Evolutionary conservation across 2,113 vertebrate species (phyloP).

Genomic region (Esox niger): DNA sequence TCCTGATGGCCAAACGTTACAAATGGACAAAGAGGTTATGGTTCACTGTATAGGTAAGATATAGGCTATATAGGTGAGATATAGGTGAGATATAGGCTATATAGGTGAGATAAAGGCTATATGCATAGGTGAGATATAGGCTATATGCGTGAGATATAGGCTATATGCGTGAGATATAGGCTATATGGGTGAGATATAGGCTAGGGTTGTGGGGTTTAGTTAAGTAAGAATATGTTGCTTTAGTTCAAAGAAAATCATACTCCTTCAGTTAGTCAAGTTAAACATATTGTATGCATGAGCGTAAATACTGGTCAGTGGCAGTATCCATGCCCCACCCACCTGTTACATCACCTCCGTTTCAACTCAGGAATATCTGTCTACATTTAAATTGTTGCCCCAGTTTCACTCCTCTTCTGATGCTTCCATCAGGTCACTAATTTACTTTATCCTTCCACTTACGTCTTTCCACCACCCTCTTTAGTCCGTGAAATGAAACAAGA

Average conservation of each 20-base stretch:
- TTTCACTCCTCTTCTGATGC: background rate
- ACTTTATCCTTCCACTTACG: conserved; percentile 3
- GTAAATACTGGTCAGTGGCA: background rate
- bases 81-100: no score
- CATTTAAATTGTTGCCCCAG: conserved; percentile 30
- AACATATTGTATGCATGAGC: background rate
- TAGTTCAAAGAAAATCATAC: no score
- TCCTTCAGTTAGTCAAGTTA: no score
- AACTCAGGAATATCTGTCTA: conserved; percentile 16
- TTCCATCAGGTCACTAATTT: background rate
- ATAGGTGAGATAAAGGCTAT: no score
- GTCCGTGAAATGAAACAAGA: conserved; percentile 11
- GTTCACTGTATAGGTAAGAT: no score
- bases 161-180: no score
- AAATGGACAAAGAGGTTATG: background rate
- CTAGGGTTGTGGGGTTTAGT: no score
- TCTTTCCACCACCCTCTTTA: background rate
- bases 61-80: no score
- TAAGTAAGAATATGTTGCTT: no score
- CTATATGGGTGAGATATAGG: no score
- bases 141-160: no score
- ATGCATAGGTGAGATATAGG: no score
- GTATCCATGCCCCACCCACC: conserved; percentile 5
- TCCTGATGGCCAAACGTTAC: background rate
- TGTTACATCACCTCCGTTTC: conserved; percentile 10